Base-by-base conservation (phyloP, 2,797 vertebrate genomes). In the Poecile montanus region DNA sequence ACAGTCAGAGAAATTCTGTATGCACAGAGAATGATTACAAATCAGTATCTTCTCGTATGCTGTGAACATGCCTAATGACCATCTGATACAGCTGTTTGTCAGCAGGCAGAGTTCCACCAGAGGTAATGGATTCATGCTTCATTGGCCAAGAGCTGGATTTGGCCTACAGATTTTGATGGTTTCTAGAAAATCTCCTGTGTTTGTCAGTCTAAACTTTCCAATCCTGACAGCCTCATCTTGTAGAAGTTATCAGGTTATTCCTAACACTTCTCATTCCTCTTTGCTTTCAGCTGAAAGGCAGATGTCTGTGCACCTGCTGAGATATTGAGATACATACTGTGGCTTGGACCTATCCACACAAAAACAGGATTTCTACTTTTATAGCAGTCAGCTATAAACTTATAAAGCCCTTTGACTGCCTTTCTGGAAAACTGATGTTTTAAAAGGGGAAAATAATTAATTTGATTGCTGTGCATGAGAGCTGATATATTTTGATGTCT, bases 281-380 rank as follows among this genome's bases (percentile, higher is more conserved):
- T 73, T 70, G 29, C 27, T 71, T 77, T 74, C 68, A 80, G 23
- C 10, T 74, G 57, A 38, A 70, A 56, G 11, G 19, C 58, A 75
- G 22, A 32, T 68, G 27, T 62, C 45, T 66, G 10, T 42, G n/a
- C 10, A 19, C 21, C 57, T 54, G 27, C 50, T 88, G 58, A 89
- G 72, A 54, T 9, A 47, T 1, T 58, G 62, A 83, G 14, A 44
- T 34, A 18, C 0, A 0, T 34, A 15, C 23, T 65, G 30, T 65
- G 34, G 50, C 22, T 67, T 61, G 47, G 38, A 54, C 21, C 26
- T 23, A 60, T 9, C 25, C 50, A 47, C 13, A 40, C 13, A 68
- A 45, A 54, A 51, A 0, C 11, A 45, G 40, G 44, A 61, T 83
- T 61, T 71, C 16, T 71, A 40, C 9, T 6, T 47, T 60, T 54